Base-by-base conservation (phyloP, 2,113 vertebrate genomes). In the Podilymbus podiceps region DNA sequence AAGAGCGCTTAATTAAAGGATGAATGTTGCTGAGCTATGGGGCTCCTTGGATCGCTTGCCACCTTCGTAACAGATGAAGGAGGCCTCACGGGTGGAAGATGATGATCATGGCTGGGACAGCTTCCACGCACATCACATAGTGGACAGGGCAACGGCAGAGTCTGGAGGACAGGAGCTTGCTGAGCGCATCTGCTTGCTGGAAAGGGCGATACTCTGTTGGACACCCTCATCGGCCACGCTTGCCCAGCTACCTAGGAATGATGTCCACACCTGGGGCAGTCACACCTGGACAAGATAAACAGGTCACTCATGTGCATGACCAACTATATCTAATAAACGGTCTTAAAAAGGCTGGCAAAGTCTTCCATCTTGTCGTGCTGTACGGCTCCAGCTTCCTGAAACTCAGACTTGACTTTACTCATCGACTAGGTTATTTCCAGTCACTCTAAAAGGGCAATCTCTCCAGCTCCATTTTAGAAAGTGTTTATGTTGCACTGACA, bases 381-480 rank as follows among this genome's bases (percentile, higher is more conserved):
- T 20, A 11, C 2, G 6, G 66, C 28, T 88, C 31, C 53, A 64
- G 58, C 68, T 85, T 93, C 42, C 63, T 58, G 56, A 90, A 94
- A 83, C 40, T 83, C 80, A 73, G 74, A 50, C 52, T 95, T 92
- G 80, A 69, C 84, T 91, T 71, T 33, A 47, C 69, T 85, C 69
- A 76, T 89, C 88, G 87, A n/a, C 59, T 67, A 50, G 85, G 73
- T 81, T 85, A 91, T 85, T 97, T 93, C 90, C 85, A 89, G 23
- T 72, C 85, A 42, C 88, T 95, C 52, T 59, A 60, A 68, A 92
- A 91, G 88, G 90, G 85, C 90, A 90, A 49, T 92, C 93, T 90
- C 88, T 83, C 63, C 75, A 85, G 90, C 88, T 83, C 88, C 71
- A 6, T 90, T 97, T 96, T 76, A 90, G 95, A 90, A 92, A 91